Conservation (phyloP, 2,888 invertebrate species). For the Eupithecia centaureata region DNA sequence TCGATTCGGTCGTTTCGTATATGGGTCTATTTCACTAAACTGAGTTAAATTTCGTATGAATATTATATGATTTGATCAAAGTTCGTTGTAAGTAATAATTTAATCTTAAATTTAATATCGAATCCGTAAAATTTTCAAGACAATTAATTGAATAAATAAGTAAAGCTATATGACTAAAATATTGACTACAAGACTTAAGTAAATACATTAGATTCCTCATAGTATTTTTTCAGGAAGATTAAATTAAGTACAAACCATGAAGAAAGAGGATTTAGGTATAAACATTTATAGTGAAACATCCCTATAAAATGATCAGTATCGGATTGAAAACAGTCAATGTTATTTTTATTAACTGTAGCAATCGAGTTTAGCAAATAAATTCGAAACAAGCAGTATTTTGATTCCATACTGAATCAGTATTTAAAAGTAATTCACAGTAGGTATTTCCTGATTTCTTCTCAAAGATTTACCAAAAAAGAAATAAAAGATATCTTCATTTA, state of each 20-base stretch:
- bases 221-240: neutral
- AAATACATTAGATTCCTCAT: neutral
- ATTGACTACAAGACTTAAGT: slow-evolving; percentile 1
- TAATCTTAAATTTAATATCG: neutral
- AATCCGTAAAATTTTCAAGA: neutral
- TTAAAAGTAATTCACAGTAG: neutral
- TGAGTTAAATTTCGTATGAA: slow-evolving; percentile 1
- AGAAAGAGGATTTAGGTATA: neutral
- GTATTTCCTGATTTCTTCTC: neutral
- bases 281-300: slow-evolving; percentile 40
- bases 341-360: neutral
- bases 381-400: neutral
- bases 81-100: slow-evolving; percentile 17
- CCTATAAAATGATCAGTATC: slow-evolving; percentile 34
- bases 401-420: neutral
- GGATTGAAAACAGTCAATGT: slow-evolving; percentile 36
- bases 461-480: slow-evolving; percentile 25
- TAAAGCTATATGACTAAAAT: slow-evolving; percentile 1
- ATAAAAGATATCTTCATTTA: neutral
- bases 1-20: slow-evolving; percentile 32
- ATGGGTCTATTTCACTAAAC: slow-evolving; percentile 33
- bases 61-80: slow-evolving; percentile 4
- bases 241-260: neutral
- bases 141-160: neutral
- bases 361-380: no score